Base-by-base conservation (phyloP, 2,797 vertebrate species). In the Coregonus suidteri region DNA sequence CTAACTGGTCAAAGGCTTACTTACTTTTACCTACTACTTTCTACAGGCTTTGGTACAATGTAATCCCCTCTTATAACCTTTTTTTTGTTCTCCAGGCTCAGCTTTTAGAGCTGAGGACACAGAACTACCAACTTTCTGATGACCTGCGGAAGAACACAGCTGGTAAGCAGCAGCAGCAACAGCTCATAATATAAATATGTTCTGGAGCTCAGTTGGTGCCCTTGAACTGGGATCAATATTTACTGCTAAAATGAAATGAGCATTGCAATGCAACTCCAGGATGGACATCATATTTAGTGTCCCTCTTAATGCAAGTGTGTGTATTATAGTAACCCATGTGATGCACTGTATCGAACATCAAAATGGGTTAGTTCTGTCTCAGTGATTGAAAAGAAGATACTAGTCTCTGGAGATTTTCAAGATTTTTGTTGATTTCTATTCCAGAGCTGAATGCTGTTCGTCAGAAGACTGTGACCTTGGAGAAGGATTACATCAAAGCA, bases 81-180 rank as follows among this genome's bases (percentile, higher is more conserved):
- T 47, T 47, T 13, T 75, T 78, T 69, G 51, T 74, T 51, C 77
- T 31, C n/a, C 62, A 97, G 96, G 95, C 95, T 78, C 96, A 97
- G 90, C 94, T 97, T 62, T 67, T 97, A 89, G 96, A 97, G 91
- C 93, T 97, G 47, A 90, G 96, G 81, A 96, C 95, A 11, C 95
- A 96, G 81, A 97, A 97, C 88, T 97, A 97, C 80, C 96, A 97
- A 81, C 94, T 97, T 65, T 96, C 96, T 0, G 96, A 97, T 88
- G 96, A 97, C 71, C 93, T 97, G 75, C 94, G 96, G 82, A 97
- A 97, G 85, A 96, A 95, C 89, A 86, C 93, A 0, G 86, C 95
- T 71, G 96, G 96, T 96, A 91, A 92, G 87, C 4, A 4, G 41
- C 41, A 47, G 41, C 41, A 47, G 41, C 41, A 47, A 9, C 41